Base-by-base conservation (phyloP, 2,113 vertebrate species). In the Glaucomys volans region DNA sequence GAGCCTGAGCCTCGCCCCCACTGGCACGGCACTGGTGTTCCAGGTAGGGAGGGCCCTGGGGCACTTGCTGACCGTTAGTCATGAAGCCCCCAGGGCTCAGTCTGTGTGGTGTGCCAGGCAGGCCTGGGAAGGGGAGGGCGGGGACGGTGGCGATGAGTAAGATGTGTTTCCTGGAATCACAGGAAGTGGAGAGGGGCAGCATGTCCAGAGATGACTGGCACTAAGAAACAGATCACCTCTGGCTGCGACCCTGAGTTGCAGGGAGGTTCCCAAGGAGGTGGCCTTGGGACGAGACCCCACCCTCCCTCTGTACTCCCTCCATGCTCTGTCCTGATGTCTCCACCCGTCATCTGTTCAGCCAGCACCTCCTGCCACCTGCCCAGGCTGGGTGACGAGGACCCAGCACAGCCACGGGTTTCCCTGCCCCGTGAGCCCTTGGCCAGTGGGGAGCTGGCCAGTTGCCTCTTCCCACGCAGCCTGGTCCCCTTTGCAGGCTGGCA, bases 131-230 rank as follows among this genome's bases (percentile, higher is more conserved):
- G 28, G 18, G 64, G 71, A 22, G 47, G 20, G 42, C 90, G 40
- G 69, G 40, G 76, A 82, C 69, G 74, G 64, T 2, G 44, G 42
- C 47, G 40, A 20, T 16, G 20, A 82, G 42, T 17, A n/a, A 8
- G 66, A 69, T 26, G 1, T 62, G 24, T 74, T 90, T 95, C 90
- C 84, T 84, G 50, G 96, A 90, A 40, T 42, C 76, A 47, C 80
- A 81, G 84, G 75, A 44, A 80, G 26, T 20, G 42, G 76, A 37
- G 35, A n/a, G 77, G 72, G 84, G 54, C 0, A 5, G 75, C 50
- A 8, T 20, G 8, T 52, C 84, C 89, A n/a, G 24, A 79, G 82
- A 62, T 67, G 93, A 85, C 52, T 14, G 92, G 57, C 28, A 64
- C 77, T 44, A 14, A 87, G 66, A 75, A 47, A 35, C 11, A 8